These are phyloP conservation scores for Myotis lucifugus DNA, from an alignment of 2,113 vertebrate genomes.

Conservation along the genomic window DNA sequence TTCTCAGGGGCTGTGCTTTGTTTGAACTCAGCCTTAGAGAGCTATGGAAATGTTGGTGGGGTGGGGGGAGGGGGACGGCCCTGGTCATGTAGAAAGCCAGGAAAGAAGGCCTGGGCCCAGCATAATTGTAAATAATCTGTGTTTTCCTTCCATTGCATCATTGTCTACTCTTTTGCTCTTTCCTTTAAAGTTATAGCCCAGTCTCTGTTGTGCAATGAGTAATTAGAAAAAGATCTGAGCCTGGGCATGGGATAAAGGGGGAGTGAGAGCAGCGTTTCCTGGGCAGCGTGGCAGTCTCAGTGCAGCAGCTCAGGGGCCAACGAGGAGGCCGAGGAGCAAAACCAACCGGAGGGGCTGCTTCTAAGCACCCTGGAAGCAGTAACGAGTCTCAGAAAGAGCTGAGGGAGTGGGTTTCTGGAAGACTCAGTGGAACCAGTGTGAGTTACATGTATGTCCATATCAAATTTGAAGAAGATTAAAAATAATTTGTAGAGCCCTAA, in stretches of 20 bases:
- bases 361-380: not conserved
- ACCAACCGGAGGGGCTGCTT: not conserved
- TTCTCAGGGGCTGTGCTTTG: not conserved
- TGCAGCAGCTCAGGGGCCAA: not conserved
- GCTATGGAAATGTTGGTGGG: not conserved
- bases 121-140: not conserved
- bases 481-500: not conserved
- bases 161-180: not conserved
- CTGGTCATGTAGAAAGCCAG: too few species aligned
- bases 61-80: not conserved
- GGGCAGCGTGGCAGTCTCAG: not conserved
- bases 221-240: not conserved
- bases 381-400: not conserved
- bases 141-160: constrained; percentile 29
- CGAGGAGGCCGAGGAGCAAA: not conserved
- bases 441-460: not conserved
- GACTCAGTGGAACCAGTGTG: not conserved
- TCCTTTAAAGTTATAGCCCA: not conserved
- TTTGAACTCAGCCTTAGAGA: not conserved
- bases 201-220: not conserved
- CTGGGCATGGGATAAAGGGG: not conserved
- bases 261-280: not conserved
- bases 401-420: not conserved
- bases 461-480: not conserved
- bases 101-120: not conserved